Conservation (phyloP, 2,888 invertebrate species). For the Isoperla grammatica region DNA sequence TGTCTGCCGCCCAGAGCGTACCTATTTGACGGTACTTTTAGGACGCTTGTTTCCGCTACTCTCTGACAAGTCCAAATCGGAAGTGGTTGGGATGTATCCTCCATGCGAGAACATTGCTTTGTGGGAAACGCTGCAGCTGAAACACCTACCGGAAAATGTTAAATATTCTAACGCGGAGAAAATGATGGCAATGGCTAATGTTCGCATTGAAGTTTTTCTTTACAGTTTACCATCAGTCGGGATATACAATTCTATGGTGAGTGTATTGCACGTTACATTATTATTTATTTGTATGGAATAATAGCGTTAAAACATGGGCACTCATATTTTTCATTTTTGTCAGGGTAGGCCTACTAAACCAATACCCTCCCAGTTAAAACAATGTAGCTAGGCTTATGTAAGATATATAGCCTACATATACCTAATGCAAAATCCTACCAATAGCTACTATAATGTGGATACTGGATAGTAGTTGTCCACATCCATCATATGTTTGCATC, state of each 20-base stretch:
- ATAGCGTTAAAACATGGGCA: too few relatives aligned
- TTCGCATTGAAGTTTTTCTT: conserved; percentile 9
- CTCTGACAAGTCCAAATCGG: conserved; percentile 19
- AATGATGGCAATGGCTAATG: conserved; percentile 5
- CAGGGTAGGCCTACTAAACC: too few relatives aligned
- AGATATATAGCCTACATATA: neutral
- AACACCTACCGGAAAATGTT: conserved; percentile 18
- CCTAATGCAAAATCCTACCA: too few relatives aligned
- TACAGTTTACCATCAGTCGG: neutral
- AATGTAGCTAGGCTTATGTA: neutral
- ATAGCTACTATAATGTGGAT: too few relatives aligned
- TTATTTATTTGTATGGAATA: neutral
- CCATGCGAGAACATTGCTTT: conserved; percentile 2
- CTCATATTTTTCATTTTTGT: too few relatives aligned
- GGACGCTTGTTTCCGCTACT: conserved; percentile 24
- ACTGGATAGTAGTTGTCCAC: too few relatives aligned
- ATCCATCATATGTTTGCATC: too few relatives aligned
- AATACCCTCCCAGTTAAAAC: too few relatives aligned
- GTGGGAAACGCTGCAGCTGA: conserved; percentile 22
- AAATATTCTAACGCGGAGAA: neutral
- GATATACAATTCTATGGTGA: conserved; percentile 8
- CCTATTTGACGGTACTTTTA: conserved; percentile 12
- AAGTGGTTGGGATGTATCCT: conserved; percentile 19
- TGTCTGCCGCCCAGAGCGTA: conserved; percentile 17
- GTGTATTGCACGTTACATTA: neutral